These are phyloP conservation scores for Fringilla coelebs DNA, from an alignment of 2,797 vertebrate species.

Conservation along the genomic window DNA sequence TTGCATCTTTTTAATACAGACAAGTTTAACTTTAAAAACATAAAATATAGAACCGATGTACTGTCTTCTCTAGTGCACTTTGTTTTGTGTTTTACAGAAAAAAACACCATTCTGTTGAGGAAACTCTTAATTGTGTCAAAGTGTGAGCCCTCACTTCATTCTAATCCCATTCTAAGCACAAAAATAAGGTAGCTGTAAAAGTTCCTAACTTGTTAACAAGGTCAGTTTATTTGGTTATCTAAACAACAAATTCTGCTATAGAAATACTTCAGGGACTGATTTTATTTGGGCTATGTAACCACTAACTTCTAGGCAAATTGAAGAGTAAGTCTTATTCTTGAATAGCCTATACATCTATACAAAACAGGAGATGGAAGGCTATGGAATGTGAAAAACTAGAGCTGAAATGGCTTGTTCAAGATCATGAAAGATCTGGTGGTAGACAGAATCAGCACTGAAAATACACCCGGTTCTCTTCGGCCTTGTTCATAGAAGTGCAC, in stretches of 20 bases:
- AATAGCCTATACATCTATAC: background rate
- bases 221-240: background rate
- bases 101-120: background rate
- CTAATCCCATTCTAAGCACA: background rate
- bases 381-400: background rate
- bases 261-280: background rate
- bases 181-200: background rate
- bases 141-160: background rate
- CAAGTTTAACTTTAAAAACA: background rate
- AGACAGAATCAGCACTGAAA: background rate
- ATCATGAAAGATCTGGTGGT: background rate
- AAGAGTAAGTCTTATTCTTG: background rate
- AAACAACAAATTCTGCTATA: background rate
- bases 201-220: background rate
- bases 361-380: background rate
- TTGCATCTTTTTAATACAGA: background rate
- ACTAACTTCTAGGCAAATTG: background rate
- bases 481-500: background rate
- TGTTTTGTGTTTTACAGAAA: background rate
- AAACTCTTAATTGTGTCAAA: background rate
- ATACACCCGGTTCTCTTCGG: background rate
- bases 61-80: background rate
- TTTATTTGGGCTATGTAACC: background rate
- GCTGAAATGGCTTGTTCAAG: background rate
- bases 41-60: background rate